Percentiles rank a stretch among this genome's conserved stretches.
Conservation (phyloP, 2,797 vertebrate species). For the Cirrhinus mrigala region DNA sequence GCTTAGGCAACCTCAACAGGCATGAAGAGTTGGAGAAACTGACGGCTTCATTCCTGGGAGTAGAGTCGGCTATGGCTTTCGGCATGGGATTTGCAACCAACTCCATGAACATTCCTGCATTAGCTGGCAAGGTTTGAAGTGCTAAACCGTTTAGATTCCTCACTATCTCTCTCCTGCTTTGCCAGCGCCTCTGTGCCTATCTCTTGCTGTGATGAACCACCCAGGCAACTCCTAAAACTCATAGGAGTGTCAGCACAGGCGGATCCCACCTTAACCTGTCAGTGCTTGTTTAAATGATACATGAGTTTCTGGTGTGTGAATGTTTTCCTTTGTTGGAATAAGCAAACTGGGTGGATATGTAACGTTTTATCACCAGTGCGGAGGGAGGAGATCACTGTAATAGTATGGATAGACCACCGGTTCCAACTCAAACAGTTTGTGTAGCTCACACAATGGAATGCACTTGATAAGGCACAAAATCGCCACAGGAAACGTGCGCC, state of each 20-base stretch:
- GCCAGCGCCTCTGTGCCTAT: neutral
- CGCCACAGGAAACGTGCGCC: conserved; percentile 14
- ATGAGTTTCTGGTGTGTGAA: neutral
- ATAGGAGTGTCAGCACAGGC: conserved; percentile 7
- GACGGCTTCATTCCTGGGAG: conserved; percentile 80
- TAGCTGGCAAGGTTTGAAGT: conserved; percentile 76
- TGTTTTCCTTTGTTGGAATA: neutral
- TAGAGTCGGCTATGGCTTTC: conserved; percentile 91
- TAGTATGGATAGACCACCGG: neutral
- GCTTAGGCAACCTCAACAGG: conserved; percentile 87
- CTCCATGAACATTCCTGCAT: conserved; percentile 94
- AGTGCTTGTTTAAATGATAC: conserved; percentile 22
- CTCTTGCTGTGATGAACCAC: neutral
- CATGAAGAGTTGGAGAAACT: conserved; percentile 86
- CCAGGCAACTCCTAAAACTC: conserved; percentile 9
- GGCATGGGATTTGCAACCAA: conserved; percentile 98
- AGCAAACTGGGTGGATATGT: conserved; percentile 1
- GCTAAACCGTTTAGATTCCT: neutral
- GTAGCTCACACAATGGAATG: conserved; percentile 7
- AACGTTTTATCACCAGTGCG: neutral
- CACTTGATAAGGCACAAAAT: neutral
- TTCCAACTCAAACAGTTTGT: conserved; percentile 16
- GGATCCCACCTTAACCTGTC: conserved; percentile 19
- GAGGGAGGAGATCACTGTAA: conserved; percentile 4
- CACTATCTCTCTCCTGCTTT: neutral